These are phyloP conservation scores for Molorchus minor DNA, from an alignment of 2,888 invertebrate genomes.

Conservation along the genomic window DNA sequence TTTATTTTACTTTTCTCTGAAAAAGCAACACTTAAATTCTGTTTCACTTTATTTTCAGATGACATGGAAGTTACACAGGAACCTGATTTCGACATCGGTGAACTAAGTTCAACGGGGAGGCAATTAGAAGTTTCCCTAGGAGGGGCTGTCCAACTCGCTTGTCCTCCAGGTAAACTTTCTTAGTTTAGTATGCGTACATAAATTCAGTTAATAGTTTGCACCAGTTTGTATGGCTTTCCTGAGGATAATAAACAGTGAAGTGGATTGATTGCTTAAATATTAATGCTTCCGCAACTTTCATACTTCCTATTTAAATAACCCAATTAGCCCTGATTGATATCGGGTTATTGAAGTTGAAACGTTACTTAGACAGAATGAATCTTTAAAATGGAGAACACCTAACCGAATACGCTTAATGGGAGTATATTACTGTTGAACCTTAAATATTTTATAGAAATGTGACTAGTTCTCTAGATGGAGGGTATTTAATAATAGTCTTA, in stretches of 20 bases:
- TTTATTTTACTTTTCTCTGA: too few relatives aligned
- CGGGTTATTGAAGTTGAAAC: too few relatives aligned
- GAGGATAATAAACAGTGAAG: slow-evolving; percentile 28
- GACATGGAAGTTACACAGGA: slow-evolving; percentile 68
- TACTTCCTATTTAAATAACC: slow-evolving; percentile 20
- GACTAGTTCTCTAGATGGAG: too few relatives aligned
- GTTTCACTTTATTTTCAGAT: slow-evolving; percentile 50
- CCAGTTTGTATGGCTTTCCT: slow-evolving; percentile 19
- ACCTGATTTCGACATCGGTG: slow-evolving; percentile 65
- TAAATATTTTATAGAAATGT: too few relatives aligned
- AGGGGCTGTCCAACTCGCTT: slow-evolving; percentile 86
- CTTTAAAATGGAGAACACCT: too few relatives aligned
- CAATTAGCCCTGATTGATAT: slow-evolving; percentile 17
- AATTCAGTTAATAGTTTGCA: slow-evolving; percentile 37
- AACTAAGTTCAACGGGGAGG: slow-evolving; percentile 69
- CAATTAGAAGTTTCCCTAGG: slow-evolving; percentile 86
- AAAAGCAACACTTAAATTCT: slow-evolving; percentile 10
- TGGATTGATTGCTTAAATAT: slow-evolving; percentile 40
- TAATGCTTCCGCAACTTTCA: slow-evolving; percentile 35
- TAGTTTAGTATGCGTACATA: slow-evolving; percentile 30
- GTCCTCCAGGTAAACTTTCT: slow-evolving; percentile 84
- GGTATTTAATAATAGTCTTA: too few relatives aligned
- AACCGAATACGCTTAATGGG: too few relatives aligned
- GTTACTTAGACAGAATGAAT: too few relatives aligned
- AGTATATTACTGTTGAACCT: too few relatives aligned